A percentile compares a stretch with the other conserved stretches of the same genome.
These are phyloP conservation scores for Stigmatopora argus DNA, from an alignment of 2,113 vertebrate species.

Conservation along the genomic window DNA sequence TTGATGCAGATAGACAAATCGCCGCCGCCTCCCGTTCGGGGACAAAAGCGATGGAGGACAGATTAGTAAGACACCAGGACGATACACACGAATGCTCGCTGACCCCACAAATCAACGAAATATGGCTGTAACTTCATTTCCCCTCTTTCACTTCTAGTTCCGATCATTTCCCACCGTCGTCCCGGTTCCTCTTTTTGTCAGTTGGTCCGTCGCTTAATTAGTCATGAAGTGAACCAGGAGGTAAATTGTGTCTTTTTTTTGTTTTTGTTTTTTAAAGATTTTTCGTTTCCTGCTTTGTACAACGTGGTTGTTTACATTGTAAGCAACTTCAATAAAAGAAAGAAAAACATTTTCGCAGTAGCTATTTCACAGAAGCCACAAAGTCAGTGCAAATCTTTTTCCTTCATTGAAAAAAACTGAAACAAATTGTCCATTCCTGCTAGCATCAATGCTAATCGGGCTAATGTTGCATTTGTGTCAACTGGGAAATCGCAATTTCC, in stretches of 20 bases:
- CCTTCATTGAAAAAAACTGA: conserved; percentile 40
- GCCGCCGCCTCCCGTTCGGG: not conserved
- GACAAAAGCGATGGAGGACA: conserved; percentile 36
- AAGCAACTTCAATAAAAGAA: conserved; percentile 36
- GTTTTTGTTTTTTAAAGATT: conserved; percentile 3
- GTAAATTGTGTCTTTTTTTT: conserved; percentile 8
- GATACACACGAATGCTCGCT: conserved; percentile 64
- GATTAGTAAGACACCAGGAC: conserved; percentile 53
- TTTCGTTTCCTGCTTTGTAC: conserved; percentile 36
- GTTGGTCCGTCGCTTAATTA: conserved; percentile 15
- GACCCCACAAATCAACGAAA: conserved; percentile 60
- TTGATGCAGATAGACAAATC: not conserved
- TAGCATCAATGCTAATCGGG: not conserved
- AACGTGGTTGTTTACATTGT: conserved; percentile 47
- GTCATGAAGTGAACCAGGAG: conserved; percentile 26
- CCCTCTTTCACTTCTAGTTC: conserved; percentile 16
- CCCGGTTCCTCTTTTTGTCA: conserved; percentile 11
- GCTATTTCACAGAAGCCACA: conserved; percentile 35
- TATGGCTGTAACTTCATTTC: conserved; percentile 70
- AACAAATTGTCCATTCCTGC: not conserved
- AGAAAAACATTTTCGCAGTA: conserved; percentile 5
- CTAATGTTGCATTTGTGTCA: not conserved
- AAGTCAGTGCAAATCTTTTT: conserved; percentile 53
- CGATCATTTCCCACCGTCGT: not conserved
- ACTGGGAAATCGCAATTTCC: not conserved